Conservation (phyloP, 1,140 invertebrate genomes). For the Adelges cooleyi region DNA sequence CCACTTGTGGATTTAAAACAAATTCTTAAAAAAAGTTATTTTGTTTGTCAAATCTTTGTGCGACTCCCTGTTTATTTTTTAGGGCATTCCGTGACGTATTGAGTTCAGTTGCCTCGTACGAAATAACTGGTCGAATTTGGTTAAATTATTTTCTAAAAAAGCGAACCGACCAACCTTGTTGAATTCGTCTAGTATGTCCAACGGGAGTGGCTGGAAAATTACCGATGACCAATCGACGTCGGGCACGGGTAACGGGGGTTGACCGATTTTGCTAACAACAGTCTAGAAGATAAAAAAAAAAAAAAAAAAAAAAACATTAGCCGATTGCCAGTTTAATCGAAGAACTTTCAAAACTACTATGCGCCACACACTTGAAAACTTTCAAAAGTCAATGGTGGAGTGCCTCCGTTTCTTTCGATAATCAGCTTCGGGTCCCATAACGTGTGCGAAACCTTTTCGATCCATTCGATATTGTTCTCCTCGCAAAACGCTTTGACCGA, state of each 20-base stretch:
- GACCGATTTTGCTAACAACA: neutral
- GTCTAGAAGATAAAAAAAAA: too few species aligned
- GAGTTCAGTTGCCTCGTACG: too few species aligned
- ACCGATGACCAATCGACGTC: neutral
- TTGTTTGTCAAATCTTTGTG: too few species aligned
- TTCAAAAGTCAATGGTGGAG: constrained; percentile 59
- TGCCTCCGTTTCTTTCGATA: constrained; percentile 54
- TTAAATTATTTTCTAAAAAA: too few species aligned
- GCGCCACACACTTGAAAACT: constrained; percentile 56
- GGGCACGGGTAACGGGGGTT: neutral
- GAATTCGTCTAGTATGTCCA: neutral
- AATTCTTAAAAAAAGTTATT: too few species aligned
- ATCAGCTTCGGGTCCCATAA: constrained; percentile 55
- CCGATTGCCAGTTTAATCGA: neutral
- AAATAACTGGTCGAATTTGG: too few species aligned
- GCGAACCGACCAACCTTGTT: too few species aligned
- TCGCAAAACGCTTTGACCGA: constrained; percentile 46
- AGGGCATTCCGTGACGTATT: too few species aligned
- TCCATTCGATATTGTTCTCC: constrained; percentile 44
- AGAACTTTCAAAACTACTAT: too few species aligned
- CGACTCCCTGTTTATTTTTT: too few species aligned
- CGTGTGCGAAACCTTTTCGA: constrained; percentile 57
- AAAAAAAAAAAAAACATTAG: too few species aligned
- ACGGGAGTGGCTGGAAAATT: neutral
- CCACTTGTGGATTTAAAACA: too few species aligned